Conservation (phyloP, 1,140 invertebrate species). For the Drosophila virilis region DNA sequence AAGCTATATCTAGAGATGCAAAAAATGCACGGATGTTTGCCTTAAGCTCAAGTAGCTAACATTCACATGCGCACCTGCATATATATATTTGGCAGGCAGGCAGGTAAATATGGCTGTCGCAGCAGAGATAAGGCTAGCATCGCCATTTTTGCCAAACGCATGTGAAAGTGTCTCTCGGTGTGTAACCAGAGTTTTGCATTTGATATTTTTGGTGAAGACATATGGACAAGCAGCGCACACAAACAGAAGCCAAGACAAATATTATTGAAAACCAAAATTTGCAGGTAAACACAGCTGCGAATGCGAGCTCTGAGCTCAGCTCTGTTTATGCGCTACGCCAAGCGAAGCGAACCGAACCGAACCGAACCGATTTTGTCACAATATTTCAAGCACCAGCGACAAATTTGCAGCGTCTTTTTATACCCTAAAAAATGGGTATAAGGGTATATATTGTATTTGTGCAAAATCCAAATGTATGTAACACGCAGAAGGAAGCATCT, state of each 20-base stretch:
- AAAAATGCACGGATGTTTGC: constrained; percentile 49
- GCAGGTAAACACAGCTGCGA: constrained; percentile 75
- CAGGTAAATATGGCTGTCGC: constrained; percentile 80
- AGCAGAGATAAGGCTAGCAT: constrained; percentile 59
- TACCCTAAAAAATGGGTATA: too few relatives aligned
- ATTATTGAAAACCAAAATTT: constrained; percentile 79
- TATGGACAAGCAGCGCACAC: constrained; percentile 58
- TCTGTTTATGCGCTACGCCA: constrained; percentile 45
- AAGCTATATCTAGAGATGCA: constrained; percentile 13
- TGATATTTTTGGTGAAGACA: constrained; percentile 77
- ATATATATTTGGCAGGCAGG: constrained; percentile 58
- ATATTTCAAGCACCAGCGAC: constrained; percentile 40
- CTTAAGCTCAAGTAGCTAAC: constrained; percentile 74
- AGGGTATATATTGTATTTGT: too few relatives aligned
- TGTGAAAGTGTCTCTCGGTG: constrained; percentile 19
- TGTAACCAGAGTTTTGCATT: constrained; percentile 71
- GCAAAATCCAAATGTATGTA: too few relatives aligned
- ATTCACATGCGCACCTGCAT: constrained; percentile 19
- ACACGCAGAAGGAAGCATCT: too few relatives aligned
- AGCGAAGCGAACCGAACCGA: constrained; percentile 13
- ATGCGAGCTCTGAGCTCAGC: constrained; percentile 13
- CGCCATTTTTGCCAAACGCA: constrained; percentile 53
- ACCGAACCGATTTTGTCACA: constrained; percentile 37
- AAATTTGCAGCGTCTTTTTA: constrained; percentile 34
- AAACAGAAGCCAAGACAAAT: constrained; percentile 61